Evolutionary conservation across 2,797 vertebrate species (phyloP), one percentile per base, ranked within the genome.

Genomic region (Pseudochaenichthys georgianus): DNA sequence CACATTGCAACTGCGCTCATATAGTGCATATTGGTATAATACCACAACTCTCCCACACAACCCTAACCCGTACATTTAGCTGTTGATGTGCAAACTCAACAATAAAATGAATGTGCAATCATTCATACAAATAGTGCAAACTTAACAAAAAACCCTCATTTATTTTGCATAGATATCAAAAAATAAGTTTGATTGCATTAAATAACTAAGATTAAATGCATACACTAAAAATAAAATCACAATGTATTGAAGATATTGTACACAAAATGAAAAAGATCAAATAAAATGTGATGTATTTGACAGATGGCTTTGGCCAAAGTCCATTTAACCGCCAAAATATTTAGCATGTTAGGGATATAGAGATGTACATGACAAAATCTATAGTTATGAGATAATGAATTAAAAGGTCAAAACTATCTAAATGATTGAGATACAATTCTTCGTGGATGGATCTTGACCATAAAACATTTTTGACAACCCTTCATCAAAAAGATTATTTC

Each of bases 1-100:
- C 51, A 66, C 34, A 86, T 90, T 91, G 87, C 88, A 87, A 74
- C 54, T 68, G 46, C 70, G 76, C 88, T 91, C 89, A 63, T 59
- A 61, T 72, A 80, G 34, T 66, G 23, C 83, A 80, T 34, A 63
- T 60, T 54, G 48, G 10, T 57, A 54, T 47, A 41, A 63, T 46
- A 72, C 28, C 11, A 61, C 41, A 42, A 61, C 66, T 68, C 62
- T 64, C 64, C 64, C 31, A 19, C 41, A 64, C 61, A 76, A 62
- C 73, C n/a, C 57, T 2, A 70, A 78, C 68, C 57, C 3, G 5
- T 77, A 53, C 15, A 66, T 58, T 80, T 64, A 54, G 9, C 45
- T 61, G 28, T 42, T 73, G 6, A 64, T 77, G 85, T 85, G 83
- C 84, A 89, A 86, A 85, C 19, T 3, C 50, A 50, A 55, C 69